These are phyloP conservation scores for Margaritifera margaritifera DNA, from an alignment of 2,888 invertebrate genomes.

Conservation along the genomic window DNA sequence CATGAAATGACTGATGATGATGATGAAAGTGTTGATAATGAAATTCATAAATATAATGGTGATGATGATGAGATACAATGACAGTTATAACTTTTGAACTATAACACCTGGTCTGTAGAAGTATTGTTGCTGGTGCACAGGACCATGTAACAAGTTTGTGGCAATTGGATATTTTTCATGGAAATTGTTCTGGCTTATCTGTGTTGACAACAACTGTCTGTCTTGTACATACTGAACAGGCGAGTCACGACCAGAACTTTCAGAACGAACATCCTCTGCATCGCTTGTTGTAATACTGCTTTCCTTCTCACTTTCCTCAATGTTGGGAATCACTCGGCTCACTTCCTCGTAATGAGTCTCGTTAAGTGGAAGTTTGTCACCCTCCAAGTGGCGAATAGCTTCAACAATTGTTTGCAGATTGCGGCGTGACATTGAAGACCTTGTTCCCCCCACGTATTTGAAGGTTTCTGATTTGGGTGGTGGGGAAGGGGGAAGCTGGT, in stretches of 20 bases:
- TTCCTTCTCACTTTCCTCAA: conserved; percentile 59
- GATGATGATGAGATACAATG: too few relatives aligned
- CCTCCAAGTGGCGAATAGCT: conserved; percentile 97
- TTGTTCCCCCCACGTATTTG: conserved; percentile 9
- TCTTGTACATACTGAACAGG: conserved; percentile 33
- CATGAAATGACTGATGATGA: too few relatives aligned
- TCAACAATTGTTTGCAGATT: conserved; percentile 98
- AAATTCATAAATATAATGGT: too few relatives aligned
- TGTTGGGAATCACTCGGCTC: conserved; percentile 29
- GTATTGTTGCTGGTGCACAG: conserved; percentile 47
- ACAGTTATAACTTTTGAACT: conserved; percentile 60
- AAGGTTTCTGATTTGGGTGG: conserved; percentile 23
- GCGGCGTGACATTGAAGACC: conserved; percentile 83
- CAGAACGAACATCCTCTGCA: conserved; percentile 55
- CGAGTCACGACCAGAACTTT: conserved; percentile 53
- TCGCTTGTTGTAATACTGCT: conserved; percentile 49
- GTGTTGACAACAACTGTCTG: conserved; percentile 3
- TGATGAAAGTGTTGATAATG: too few relatives aligned
- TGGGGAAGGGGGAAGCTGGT: conserved; percentile 22
- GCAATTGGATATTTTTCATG: conserved; percentile 61
- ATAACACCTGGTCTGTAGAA: conserved; percentile 64
- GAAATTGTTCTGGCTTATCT: conserved; percentile 25
- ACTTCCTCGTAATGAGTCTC: conserved; percentile 7
- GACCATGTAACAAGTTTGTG: conserved; percentile 56
- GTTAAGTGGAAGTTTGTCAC: conserved; percentile 77